Base-by-base conservation (phyloP, 1,140 invertebrate genomes). In the Eriosoma lanigerum region DNA sequence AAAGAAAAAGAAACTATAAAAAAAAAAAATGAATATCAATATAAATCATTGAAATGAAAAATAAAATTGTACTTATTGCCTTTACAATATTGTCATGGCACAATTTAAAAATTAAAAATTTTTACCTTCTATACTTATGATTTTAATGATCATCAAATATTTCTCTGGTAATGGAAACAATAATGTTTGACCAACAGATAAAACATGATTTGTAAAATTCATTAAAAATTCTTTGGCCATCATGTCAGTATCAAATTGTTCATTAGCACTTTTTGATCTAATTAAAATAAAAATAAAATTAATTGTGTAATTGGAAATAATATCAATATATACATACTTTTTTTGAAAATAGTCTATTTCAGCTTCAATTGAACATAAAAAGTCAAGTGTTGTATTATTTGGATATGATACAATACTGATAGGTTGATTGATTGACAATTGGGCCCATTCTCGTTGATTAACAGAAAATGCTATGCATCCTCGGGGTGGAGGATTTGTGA, bases 181-280 rank as follows among this genome's bases (percentile, higher is more conserved):
- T 60, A 78, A 60, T 26, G 75, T 46, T 50, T 78, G 75, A 46
- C 32, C 10, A 15, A 78, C 32, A 26, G 75, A 78, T 26, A 78
- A 62, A 58, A 78, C 38, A 15, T 78, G 75, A 48, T 78, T 78
- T 60, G 56, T 60, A 2, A 78, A 78, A 12, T 24, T 26, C 3
- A 48, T 19, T 46, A 62, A 44, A 78, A 78, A 78, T 21, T 78
- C 75, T 78, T 62, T 78, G n/a, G 56, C 75, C 75, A 78, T 78
- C 38, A 78, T 62, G 21, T 78, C 75, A 26, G 75, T 78, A 62
- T 78, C 75, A 78, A 78, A 78, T 4, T 62, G 12, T 60, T 78
- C 75, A 58, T 76, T 75, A 44, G 12, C 19, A 46, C 1, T 60
- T 60, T 78, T 78, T 19, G 32, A 8, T 19, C 56, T 78, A 26